A percentile compares a stretch with the other conserved stretches of the same genome.
These are phyloP conservation scores for Premnoplex brunnescens DNA, from an alignment of 2,797 vertebrate genomes.

Conservation along the genomic window DNA sequence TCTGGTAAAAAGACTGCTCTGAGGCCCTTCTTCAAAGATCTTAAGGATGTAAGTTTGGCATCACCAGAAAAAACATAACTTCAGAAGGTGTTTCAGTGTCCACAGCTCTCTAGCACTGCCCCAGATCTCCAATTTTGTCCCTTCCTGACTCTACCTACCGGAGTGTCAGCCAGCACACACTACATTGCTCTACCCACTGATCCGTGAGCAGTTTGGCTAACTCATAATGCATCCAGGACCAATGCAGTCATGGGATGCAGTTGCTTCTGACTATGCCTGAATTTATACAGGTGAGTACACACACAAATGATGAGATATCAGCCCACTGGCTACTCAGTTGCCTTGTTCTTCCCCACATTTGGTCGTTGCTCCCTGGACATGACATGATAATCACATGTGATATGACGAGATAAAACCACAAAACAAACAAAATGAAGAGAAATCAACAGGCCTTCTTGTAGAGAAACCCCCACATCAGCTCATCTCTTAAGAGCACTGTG, in stretches of 20 bases:
- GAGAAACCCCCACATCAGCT: fast-evolving
- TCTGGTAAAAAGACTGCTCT: background rate
- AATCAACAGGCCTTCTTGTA: background rate
- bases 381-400: background rate
- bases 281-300: background rate
- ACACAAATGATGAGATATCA: background rate
- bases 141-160: background rate
- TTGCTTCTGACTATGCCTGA: background rate
- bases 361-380: background rate
- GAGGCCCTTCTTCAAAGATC: background rate
- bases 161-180: background rate
- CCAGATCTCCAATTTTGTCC: background rate
- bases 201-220: background rate
- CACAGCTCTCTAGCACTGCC: background rate
- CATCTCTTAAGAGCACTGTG: background rate
- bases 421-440: background rate
- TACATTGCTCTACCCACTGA: background rate
- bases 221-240: background rate
- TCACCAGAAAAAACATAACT: background rate
- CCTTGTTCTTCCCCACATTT: background rate
- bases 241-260: background rate
- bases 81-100: background rate
- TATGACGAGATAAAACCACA: background rate
- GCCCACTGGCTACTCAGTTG: background rate
- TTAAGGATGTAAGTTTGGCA: background rate